Evolutionary conservation across 2,113 vertebrate species (phyloP).

Genomic region (Neotragus pygmaeus): DNA sequence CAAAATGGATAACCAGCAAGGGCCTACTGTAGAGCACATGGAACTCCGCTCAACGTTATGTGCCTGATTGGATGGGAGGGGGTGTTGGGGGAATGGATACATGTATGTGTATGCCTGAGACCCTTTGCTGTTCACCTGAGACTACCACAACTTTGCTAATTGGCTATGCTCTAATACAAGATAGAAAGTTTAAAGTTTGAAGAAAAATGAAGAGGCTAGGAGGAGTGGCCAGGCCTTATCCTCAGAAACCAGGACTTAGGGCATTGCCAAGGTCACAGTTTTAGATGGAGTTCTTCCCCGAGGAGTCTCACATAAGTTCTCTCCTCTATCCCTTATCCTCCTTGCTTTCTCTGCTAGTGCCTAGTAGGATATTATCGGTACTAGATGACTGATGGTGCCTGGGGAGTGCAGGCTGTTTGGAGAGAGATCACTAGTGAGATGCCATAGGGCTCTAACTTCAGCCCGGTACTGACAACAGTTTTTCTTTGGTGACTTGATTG

Average conservation of each 20-base stretch:
- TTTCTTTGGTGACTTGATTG: not conserved
- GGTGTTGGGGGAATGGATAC: not conserved
- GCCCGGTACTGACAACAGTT: not conserved
- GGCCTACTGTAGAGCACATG: not conserved
- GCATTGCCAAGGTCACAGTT: rapidly evolving
- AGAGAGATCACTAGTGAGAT: not conserved
- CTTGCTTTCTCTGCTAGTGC: not conserved
- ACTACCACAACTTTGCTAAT: not conserved
- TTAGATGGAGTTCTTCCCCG: rapidly evolving
- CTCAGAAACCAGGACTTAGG: rapidly evolving
- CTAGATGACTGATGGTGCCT: too few relatives aligned
- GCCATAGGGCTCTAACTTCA: not conserved
- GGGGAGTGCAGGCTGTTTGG: not conserved
- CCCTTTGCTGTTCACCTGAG: not conserved
- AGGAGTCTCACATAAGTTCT: rapidly evolving
- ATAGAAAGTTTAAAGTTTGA: not conserved
- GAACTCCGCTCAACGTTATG: not conserved
- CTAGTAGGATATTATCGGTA: rapidly evolving
- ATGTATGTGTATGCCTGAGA: not conserved
- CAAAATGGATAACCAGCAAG: not conserved
- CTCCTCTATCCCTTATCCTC: too few relatives aligned
- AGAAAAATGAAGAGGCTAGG: not conserved
- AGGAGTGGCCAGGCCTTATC: not conserved
- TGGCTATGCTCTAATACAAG: not conserved
- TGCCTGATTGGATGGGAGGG: not conserved